phyloP scores from a whole-genome alignment of 2,113 vertebrate species.

The Sprattus sprattus region DNA sequence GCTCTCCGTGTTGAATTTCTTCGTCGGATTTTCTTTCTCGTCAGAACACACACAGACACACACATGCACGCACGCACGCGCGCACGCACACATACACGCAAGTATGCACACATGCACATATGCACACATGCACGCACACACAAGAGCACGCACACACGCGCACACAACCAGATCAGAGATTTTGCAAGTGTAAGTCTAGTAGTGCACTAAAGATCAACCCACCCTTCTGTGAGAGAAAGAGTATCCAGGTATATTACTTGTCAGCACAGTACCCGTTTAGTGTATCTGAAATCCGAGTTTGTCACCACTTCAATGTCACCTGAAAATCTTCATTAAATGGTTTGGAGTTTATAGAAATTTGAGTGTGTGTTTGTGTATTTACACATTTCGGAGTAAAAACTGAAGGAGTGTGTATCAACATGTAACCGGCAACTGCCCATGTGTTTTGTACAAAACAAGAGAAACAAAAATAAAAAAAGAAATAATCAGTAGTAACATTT shows the following conservation, averaged over 20 bases:
- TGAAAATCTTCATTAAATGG: constrained; percentile 59
- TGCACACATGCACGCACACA: constrained; percentile 48
- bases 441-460: constrained; percentile 49
- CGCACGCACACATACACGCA: constrained; percentile 49
- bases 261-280: constrained; percentile 77
- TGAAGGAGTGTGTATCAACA: constrained; percentile 7
- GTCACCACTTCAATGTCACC: constrained; percentile 70
- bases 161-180: constrained; percentile 53
- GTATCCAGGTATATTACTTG: constrained; percentile 56
- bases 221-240: constrained; percentile 46
- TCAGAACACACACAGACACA: constrained; percentile 50
- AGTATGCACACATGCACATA: constrained; percentile 54
- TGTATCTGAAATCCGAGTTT: constrained; percentile 60
- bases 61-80: constrained; percentile 36
- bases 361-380: constrained; percentile 44
- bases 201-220: constrained; percentile 64
- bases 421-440: neutral
- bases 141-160: constrained; percentile 53
- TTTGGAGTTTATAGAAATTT: constrained; percentile 51
- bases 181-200: constrained; percentile 62
- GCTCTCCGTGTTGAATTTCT: constrained; percentile 61
- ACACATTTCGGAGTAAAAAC: constrained; percentile 47
- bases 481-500: constrained; percentile 81
- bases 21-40: constrained; percentile 48
- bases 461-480: constrained; percentile 54